These are phyloP conservation scores for Tetragonisca angustula DNA, from an alignment of 2,888 invertebrate species.

Conservation along the genomic window DNA sequence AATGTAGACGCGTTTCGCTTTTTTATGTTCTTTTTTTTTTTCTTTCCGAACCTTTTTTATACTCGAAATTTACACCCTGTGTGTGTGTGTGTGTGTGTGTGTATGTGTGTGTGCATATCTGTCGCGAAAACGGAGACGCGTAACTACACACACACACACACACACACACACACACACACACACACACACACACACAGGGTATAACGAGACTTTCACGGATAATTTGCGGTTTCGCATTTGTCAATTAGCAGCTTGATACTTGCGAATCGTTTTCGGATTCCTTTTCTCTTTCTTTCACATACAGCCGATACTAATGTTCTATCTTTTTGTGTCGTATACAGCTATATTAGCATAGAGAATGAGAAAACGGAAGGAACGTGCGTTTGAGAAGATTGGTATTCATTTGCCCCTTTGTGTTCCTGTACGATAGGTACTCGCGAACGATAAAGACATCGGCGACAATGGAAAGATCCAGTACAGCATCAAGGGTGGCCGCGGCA, in stretches of 20 bases:
- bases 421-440: slow-evolving; percentile 89
- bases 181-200: neutral
- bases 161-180: neutral
- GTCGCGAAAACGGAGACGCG: neutral
- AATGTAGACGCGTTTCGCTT: slow-evolving; percentile 23
- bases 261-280: slow-evolving; percentile 22
- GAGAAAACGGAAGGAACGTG: neutral
- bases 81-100: neutral
- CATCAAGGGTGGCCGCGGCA: slow-evolving; percentile 91
- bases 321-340: slow-evolving; percentile 44
- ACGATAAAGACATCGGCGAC: slow-evolving; percentile 92
- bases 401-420: slow-evolving; percentile 17
- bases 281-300: slow-evolving; percentile 22
- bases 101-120: neutral
- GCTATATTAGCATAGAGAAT: slow-evolving; percentile 36
- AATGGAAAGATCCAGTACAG: slow-evolving; percentile 94
- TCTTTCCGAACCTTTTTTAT: neutral
- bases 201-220: neutral
- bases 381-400: neutral
- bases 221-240: neutral
- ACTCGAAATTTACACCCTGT: neutral
- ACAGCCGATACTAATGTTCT: slow-evolving; percentile 38
- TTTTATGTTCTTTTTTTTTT: neutral
- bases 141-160: neutral
- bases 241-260: slow-evolving; percentile 34